A percentile compares a stretch with the other conserved stretches of the same genome.
phyloP scores from a whole-genome alignment of 2,113 vertebrate genomes.

The Ploceus nigricollis region DNA sequence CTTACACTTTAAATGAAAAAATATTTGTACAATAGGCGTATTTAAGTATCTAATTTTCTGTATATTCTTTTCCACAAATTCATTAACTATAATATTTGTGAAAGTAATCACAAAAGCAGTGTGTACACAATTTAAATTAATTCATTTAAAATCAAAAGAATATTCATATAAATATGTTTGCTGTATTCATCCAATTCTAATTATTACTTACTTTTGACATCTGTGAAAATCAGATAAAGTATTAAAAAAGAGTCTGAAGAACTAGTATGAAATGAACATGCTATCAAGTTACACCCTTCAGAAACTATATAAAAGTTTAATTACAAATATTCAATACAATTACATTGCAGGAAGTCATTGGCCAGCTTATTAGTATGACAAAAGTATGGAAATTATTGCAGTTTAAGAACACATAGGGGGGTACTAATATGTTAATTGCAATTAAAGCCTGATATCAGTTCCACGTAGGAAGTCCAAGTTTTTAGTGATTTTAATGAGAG shows the following conservation, averaged over 20 bases:
- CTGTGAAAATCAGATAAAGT: constrained; percentile 1
- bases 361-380: background rate
- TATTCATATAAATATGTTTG: constrained; percentile 19
- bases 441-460: constrained; percentile 28
- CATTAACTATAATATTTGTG: constrained; percentile 2
- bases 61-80: background rate
- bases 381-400: constrained; percentile 1
- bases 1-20: background rate
- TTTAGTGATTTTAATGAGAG: background rate
- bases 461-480: background rate
- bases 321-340: background rate
- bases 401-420: background rate
- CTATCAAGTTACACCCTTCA: background rate
- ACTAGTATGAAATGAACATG: background rate
- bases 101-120: constrained; percentile 1
- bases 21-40: background rate
- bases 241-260: background rate
- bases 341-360: background rate
- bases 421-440: constrained; percentile 7
- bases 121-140: constrained; percentile 16
- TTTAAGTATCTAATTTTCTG: background rate
- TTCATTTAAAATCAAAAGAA: constrained; percentile 31
- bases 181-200: background rate
- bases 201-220: constrained; percentile 20
- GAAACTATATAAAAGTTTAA: background rate